Evolutionary conservation across 2,113 vertebrate species (phyloP), one percentile per base, ranked within the genome.

Genomic region (Pterophyllum scalare): DNA sequence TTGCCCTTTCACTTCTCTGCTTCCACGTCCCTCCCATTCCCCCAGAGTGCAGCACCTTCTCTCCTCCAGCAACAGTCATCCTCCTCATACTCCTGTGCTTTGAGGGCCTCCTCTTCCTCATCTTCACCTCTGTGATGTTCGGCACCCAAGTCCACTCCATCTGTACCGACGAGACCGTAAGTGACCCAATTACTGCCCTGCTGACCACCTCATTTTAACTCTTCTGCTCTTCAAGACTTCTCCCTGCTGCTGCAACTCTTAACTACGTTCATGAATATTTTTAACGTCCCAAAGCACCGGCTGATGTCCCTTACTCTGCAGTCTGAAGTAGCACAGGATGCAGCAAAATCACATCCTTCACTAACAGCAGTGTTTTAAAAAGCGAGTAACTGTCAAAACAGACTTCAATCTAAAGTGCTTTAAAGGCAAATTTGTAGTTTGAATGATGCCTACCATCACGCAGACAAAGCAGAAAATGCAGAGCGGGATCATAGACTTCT

Each of bases 111-210:
- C 97, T 99, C 4, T 99, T 99, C 93, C 98, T 99, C 94, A 99
- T 99, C 88, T 99, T 99, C 95, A 99, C 98, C 20, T 98, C 98
- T 3, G 98, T 99, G 92, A 99, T 99, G 98, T 99, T 99, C 84
- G 98, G 98, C 87, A 99, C 98, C 78, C 98, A 99, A 94, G 97
- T 99, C 93, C 98, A 99, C 96, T 99, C 98, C 92, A 99, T 99
- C 96, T 99, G 98, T 96, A 98, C 98, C 8, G 98, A 99, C 60
- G 98, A 99, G 96, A 99, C 98, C 91, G 98, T 99, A 95, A 96
- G 98, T 95, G 62, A 89, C 62, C 46, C 83, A 74, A 38, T 61
- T 31, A 87, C 56, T 28, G 75, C 60, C 7, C 49, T 57, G 12
- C 81, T 64, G 56, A 77, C 28, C 57, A 74, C 35, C 54, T 64